Evolutionary conservation across 2,797 vertebrate genomes (phyloP), one percentile per base, ranked within the genome.

Genomic region (Clangula hyemalis): DNA sequence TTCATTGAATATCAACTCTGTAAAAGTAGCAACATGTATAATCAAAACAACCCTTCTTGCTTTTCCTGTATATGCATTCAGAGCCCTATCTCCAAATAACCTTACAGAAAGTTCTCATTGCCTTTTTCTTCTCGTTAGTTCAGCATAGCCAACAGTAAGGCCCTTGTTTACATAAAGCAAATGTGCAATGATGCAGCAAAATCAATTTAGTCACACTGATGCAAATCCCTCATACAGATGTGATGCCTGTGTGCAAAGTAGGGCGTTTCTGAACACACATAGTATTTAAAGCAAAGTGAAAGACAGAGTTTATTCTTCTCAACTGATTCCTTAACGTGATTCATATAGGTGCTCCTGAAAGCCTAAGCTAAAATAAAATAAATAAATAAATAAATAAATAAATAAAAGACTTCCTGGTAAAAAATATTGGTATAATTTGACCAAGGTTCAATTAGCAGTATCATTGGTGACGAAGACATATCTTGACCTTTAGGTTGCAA

Each of bases 171-270:
- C 90, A 87, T 95, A 89, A 94, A 87, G 86, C 66, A 94, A 95
- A 95, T 87, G 86, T 92, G 92, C 94, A 94, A 28, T 76, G 92
- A 96, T 94, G 92, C 90, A 82, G 93, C 77, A 95, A 95, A 97
- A 97, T 96, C 90, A 82, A 82, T 95, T 97, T 92, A 95, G 95
- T 92, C 94, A 90, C 93, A 94, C 68, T 94, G 86, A 90, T 94
- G 94, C 88, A 95, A 95, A 94, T 95, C 77, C 47, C 39, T 95
- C 88, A 54, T 54, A 85, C 53, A 73, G 71, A 92, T 87, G 64
- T 90, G 94, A 89, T 77, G 91, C 57, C 54, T 80, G 25, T 64
- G 87, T 88, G 88, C 88, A 89, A 95, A 95, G 74, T 91, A 95
- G 94, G 93, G 34, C 76, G 85, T 73, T 88, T 90, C 64, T 66